phyloP scores from a whole-genome alignment of 2,113 vertebrate genomes.

The Chiloscyllium plagiosum region DNA sequence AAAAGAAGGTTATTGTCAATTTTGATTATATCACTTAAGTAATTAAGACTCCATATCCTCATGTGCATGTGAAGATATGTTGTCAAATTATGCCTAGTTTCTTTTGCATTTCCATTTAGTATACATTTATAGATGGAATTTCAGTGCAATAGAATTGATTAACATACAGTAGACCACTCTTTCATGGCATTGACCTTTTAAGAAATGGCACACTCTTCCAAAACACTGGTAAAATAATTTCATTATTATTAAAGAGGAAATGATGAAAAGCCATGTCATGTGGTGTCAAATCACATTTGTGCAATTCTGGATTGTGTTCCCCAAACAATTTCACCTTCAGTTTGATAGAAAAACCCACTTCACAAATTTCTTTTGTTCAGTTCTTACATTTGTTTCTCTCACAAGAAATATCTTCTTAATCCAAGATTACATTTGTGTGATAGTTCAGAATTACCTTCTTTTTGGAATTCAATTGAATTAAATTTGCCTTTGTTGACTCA shows the following conservation, averaged over 20 bases:
- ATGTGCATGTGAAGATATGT: not conserved
- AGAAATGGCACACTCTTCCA: not conserved
- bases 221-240: not conserved
- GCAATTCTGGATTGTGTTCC: not conserved
- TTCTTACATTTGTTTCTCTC: not conserved
- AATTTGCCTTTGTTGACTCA: too few species aligned
- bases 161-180: not conserved
- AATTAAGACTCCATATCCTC: not conserved
- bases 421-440: not conserved
- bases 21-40: not conserved
- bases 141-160: conserved; percentile 16
- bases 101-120: not conserved
- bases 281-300: not conserved
- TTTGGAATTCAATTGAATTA: not conserved
- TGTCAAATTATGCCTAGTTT: not conserved
- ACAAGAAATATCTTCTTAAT: too few species aligned
- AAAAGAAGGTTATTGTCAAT: not conserved
- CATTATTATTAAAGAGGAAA: not conserved
- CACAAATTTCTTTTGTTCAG: not conserved
- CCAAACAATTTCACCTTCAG: not conserved
- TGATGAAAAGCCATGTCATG: not conserved
- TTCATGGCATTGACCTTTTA: not conserved
- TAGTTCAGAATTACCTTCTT: not conserved
- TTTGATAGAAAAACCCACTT: not conserved
- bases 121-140: not conserved